Evolutionary conservation across 2,797 vertebrate species (phyloP), one percentile per base, ranked within the genome.

Genomic region (Garrulus glandarius): DNA sequence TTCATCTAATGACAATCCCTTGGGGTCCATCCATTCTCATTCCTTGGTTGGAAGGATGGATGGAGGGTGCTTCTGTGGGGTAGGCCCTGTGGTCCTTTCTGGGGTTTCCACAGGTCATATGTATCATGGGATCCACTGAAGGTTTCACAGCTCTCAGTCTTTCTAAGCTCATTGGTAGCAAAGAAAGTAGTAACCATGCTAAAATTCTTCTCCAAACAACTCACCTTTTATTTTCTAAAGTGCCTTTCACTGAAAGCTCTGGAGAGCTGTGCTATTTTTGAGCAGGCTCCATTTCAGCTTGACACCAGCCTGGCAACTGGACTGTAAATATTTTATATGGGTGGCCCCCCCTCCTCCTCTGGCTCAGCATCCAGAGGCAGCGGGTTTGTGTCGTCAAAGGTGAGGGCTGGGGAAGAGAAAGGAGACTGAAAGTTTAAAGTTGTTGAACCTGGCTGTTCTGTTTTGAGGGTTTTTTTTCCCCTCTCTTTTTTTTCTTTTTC

Each of bases 191-290:
- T 81, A 93, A 93, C 81, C 79, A 75, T 4, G 57, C 69, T 92
- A 80, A 76, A 93, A 89, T 82, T 76, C 70, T 50, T 93, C 84
- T 89, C 57, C 55, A 70, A 65, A 96, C 95, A 95, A 60, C 72
- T 96, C 88, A 63, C 94, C 93, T 96, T 93, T 96, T 92, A 77
- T 89, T 94, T 95, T 94, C 76, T 95, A 71, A 74, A 94, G 89
- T 89, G 94, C 95, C 95, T 97, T 96, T 98, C 98, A 98, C 97
- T 96, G 97, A 96, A 97, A 97, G 87, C 96, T 93, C 86, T 39
- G 90, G 96, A 97, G 98, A 97, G 97, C 98, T 97, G 98, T 98
- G 98, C 99, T 99, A 98, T 99, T 99, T 99, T 98, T 99, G 97
- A 98, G 98, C 95, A 76, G 97, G 98, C 98, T 98, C 97, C 98